Evolutionary conservation across 2,797 vertebrate genomes (phyloP).

Genomic region (Lagorchestes hirsutus): DNA sequence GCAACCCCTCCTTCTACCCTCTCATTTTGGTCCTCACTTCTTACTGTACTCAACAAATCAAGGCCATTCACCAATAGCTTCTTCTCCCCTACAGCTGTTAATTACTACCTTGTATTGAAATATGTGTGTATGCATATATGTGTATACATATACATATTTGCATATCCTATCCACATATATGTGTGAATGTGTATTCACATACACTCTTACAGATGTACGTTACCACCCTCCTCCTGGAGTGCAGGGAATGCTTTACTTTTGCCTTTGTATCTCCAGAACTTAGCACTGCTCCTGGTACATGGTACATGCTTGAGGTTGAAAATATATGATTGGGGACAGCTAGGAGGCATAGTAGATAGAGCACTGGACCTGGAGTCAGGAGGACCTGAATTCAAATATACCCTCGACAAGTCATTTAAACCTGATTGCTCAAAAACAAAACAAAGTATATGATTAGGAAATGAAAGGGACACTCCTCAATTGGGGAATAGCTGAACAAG

Average conservation of each 20-base stretch:
- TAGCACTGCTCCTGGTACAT: background rate
- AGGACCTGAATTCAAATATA: background rate
- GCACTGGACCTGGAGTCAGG: background rate
- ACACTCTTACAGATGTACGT: background rate
- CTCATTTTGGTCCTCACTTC: background rate
- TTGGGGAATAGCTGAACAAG: background rate
- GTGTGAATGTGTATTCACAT: background rate
- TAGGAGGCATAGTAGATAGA: too few relatives aligned
- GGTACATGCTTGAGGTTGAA: background rate
- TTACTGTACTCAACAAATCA: background rate
- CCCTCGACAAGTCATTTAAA: background rate
- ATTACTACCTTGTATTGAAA: background rate
- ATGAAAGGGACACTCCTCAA: background rate
- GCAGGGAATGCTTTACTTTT: background rate
- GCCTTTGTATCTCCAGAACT: background rate
- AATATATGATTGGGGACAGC: too few relatives aligned
- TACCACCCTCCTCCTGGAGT: background rate
- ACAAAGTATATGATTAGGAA: background rate
- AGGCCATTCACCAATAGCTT: background rate
- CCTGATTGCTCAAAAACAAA: background rate
- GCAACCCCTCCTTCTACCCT: background rate
- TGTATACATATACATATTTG: background rate
- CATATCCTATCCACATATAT: background rate
- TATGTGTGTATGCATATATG: background rate
- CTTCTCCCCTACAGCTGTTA: background rate